phyloP scores from a whole-genome alignment of 1,140 invertebrate genomes.

The Asbolus verrucosus region DNA sequence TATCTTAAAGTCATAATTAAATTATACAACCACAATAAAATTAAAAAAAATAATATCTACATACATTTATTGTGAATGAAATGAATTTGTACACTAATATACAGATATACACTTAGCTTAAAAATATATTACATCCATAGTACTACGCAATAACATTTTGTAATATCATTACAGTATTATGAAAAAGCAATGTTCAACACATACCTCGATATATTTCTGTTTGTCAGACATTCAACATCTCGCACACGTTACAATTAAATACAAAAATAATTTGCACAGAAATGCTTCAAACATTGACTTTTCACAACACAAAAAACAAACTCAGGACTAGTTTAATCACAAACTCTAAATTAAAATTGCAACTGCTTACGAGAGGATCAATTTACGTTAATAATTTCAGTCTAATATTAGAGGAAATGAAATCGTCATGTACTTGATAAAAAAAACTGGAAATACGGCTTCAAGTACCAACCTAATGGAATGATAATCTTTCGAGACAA shows the following conservation, averaged over 20 bases:
- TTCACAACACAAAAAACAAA: slow-evolving; percentile 20
- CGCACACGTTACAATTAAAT: slow-evolving; percentile 28
- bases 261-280: slow-evolving; percentile 53
- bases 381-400: slow-evolving; percentile 15
- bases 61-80: slow-evolving; percentile 54
- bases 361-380: slow-evolving; percentile 46
- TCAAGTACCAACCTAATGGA: slow-evolving; percentile 23
- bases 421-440: background rate
- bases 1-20: slow-evolving; percentile 14
- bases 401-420: slow-evolving; percentile 42
- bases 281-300: slow-evolving; percentile 9
- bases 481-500: slow-evolving; percentile 16
- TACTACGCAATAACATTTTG: slow-evolving; percentile 41
- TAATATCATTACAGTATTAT: slow-evolving; percentile 25
- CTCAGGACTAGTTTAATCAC: slow-evolving; percentile 62
- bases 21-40: slow-evolving; percentile 50
- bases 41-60: slow-evolving; percentile 46
- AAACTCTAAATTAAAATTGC: slow-evolving; percentile 60
- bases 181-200: slow-evolving; percentile 5
- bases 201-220: slow-evolving; percentile 14
- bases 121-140: slow-evolving; percentile 53
- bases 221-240: slow-evolving; percentile 2
- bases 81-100: slow-evolving; percentile 57
- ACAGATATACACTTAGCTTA: slow-evolving; percentile 54
- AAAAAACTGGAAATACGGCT: background rate